Percentiles rank a stretch among this genome's conserved stretches.
phyloP scores from a whole-genome alignment of 1,140 invertebrate genomes.

The Periplaneta americana region DNA sequence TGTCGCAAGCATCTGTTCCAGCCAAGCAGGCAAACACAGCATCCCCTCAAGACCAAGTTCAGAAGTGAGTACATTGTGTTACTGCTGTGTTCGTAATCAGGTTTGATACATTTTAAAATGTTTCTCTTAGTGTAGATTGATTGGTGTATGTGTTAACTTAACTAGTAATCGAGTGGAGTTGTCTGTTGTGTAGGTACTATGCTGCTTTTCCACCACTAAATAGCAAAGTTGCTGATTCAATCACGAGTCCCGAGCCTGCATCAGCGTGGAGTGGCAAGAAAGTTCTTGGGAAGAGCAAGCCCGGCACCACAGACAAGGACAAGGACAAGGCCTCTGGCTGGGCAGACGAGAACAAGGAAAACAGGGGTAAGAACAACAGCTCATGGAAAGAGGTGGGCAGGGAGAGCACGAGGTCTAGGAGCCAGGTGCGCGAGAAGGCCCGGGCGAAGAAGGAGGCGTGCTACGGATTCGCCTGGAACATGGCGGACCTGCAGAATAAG shows the following conservation, averaged over 20 bases:
- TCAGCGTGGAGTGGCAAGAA: slow-evolving; percentile 20
- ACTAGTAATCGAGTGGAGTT: too few species aligned
- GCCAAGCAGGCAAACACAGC: not conserved
- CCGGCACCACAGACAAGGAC: not conserved
- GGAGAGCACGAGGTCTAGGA: slow-evolving; percentile 19
- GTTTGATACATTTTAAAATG: too few species aligned
- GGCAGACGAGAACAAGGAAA: not conserved
- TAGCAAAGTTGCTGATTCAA: slow-evolving; percentile 14
- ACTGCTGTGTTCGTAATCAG: not conserved
- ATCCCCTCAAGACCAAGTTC: slow-evolving; percentile 17
- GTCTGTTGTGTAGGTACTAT: too few species aligned
- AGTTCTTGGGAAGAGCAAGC: not conserved
- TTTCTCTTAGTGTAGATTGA: too few species aligned
- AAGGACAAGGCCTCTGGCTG: not conserved
- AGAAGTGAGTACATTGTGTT: slow-evolving; percentile 11
- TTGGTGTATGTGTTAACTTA: too few species aligned
- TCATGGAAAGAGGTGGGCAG: slow-evolving; percentile 10
- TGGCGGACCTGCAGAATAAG: too few species aligned
- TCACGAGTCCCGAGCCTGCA: not conserved
- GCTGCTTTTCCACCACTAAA: slow-evolving; percentile 25
- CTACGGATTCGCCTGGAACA: slow-evolving; percentile 9
- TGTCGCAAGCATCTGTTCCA: slow-evolving; percentile 7
- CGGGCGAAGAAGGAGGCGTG: slow-evolving; percentile 2
- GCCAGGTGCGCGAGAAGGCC: not conserved
- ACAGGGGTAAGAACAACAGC: not conserved